These are phyloP conservation scores for Nephrotoma appendiculata DNA, from an alignment of 2,888 invertebrate genomes.

Conservation along the genomic window DNA sequence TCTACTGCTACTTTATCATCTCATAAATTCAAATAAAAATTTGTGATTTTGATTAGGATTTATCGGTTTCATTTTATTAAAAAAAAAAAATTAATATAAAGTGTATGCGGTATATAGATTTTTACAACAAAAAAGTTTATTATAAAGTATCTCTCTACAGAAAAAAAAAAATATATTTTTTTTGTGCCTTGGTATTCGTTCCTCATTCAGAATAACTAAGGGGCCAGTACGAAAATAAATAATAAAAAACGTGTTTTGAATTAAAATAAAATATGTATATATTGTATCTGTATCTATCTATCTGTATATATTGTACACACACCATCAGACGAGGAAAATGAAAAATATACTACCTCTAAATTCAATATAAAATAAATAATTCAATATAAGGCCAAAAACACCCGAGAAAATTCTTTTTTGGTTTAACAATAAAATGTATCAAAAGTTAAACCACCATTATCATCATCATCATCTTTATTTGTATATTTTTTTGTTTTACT, in stretches of 20 bases:
- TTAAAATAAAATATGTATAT: background rate
- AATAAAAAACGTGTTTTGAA: background rate
- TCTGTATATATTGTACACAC: too few relatives aligned
- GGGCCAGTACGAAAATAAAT: background rate
- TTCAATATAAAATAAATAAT: background rate
- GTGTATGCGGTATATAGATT: background rate
- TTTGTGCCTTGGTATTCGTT: background rate
- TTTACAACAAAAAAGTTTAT: background rate
- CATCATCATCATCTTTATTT: background rate
- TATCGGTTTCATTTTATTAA: background rate
- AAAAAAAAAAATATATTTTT: background rate
- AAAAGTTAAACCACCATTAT: background rate
- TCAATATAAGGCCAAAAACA: background rate
- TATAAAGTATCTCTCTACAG: background rate
- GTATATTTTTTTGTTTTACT: background rate
- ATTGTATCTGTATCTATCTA: background rate
- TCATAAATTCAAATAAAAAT: slow-evolving; percentile 3
- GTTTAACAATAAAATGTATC: background rate
- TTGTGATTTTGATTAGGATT: slow-evolving; percentile 3
- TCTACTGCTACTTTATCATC: background rate
- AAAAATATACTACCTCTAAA: background rate
- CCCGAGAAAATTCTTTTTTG: background rate
- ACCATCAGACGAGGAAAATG: background rate
- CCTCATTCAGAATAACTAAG: background rate
- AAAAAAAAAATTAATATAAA: background rate